Evolutionary conservation across 2,113 vertebrate genomes (phyloP), one percentile per base, ranked within the genome.

Genomic region (Rissa tridactyla): DNA sequence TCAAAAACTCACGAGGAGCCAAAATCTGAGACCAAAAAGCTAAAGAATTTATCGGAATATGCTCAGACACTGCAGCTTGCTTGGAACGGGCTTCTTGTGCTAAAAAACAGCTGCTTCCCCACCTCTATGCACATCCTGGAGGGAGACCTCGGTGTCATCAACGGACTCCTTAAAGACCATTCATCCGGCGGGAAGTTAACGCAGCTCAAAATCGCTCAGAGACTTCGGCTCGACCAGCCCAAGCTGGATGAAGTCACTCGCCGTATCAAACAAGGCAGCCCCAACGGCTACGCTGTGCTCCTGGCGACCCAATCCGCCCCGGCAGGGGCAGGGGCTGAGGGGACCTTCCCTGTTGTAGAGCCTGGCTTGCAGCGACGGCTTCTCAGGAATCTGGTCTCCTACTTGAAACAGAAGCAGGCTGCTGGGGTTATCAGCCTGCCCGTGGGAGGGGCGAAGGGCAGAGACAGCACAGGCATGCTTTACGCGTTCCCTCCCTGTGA

Each of bases 381-480:
- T 97, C 99, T 99, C 70, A 99, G 99, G 94, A 99, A 99, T 97
- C 98, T 99, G 96, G 99, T 99, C 95, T 99, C 99, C 65, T 99
- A 99, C 98, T 99, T 99, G 98, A 99, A 99, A 96, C 99, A 99
- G 98, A 99, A 99, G 96, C 99, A 99, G 98, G 99, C 99, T 2
- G 99, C 99, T 5, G 99, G 99, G 13, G 99, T 99, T 22, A 99
- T 99, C 92, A 99, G 99, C 96, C 98, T 99, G 90, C 99, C 99
- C 1, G 98, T 99, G 94, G 99, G 99, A 30, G 99, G 99, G 40
- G 98, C 98, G 2, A 99, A 99, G 94, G 99, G 99, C 93, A 98
- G 98, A 34, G 98, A 99, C 83, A 94, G 97, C 75, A 99, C 99
- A 1, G 99, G 99, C 84, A 99, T 99, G 99, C 98, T 99, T 64